A percentile compares a stretch with the other conserved stretches of the same genome.
phyloP scores from a whole-genome alignment of 2,113 vertebrate genomes.

The Oplegnathus fasciatus region DNA sequence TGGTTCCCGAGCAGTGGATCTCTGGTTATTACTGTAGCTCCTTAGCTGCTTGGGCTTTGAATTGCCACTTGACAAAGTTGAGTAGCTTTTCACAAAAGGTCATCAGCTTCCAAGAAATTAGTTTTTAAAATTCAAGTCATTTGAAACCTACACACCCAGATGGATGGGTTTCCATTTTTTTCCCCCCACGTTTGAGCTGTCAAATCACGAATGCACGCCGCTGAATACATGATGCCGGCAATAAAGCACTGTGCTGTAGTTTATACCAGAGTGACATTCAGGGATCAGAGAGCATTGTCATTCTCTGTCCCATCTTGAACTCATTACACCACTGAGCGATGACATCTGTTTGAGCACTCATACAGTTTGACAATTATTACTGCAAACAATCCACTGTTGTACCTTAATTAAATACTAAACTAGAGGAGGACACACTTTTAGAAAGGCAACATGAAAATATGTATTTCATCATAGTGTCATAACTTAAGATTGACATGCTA shows the following conservation, averaged over 20 bases:
- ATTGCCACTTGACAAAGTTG: slow-evolving; percentile 85
- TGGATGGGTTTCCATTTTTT: slow-evolving; percentile 60
- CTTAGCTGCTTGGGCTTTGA: slow-evolving; percentile 79
- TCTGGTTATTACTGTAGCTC: slow-evolving; percentile 79
- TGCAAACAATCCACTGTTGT: slow-evolving; percentile 59
- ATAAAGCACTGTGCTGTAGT: slow-evolving; percentile 77
- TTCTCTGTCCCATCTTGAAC: slow-evolving; percentile 71
- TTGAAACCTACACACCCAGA: slow-evolving; percentile 75
- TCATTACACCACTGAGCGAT: slow-evolving; percentile 72
- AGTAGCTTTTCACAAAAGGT: slow-evolving; percentile 83
- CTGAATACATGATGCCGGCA: slow-evolving; percentile 78
- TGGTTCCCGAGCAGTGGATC: slow-evolving; percentile 73
- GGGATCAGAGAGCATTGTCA: slow-evolving; percentile 83
- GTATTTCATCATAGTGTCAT: background rate
- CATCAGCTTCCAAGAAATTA: slow-evolving; percentile 84
- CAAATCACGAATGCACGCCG: slow-evolving; percentile 70
- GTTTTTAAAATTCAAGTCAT: slow-evolving; percentile 81
- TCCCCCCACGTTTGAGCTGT: slow-evolving; percentile 53
- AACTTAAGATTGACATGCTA: background rate
- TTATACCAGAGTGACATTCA: slow-evolving; percentile 82
- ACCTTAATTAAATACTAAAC: slow-evolving; percentile 57
- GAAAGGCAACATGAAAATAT: slow-evolving; percentile 28
- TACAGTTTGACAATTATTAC: slow-evolving; percentile 70
- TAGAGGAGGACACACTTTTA: slow-evolving; percentile 24
- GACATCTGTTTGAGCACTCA: slow-evolving; percentile 65